A percentile compares a stretch with the other conserved stretches of the same genome.
Conservation (phyloP, 2,113 vertebrate species). For the Hassar affinis region DNA sequence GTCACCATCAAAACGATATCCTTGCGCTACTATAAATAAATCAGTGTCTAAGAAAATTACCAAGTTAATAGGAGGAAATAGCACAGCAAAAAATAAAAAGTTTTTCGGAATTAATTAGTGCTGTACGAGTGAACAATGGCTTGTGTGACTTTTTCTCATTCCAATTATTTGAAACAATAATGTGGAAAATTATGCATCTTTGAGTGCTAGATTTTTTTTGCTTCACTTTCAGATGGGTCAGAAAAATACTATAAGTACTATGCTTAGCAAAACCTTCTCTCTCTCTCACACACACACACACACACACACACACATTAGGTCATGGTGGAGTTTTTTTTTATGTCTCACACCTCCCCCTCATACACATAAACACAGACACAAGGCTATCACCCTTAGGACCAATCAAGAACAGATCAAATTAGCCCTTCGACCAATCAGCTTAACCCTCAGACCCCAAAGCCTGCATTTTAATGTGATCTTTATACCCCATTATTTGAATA, state of each 20-base stretch:
- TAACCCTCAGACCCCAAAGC: conserved; percentile 37
- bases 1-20: not conserved
- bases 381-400: conserved; percentile 33
- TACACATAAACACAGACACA: conserved; percentile 39
- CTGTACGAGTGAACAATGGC: not conserved
- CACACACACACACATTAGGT: conserved; percentile 26
- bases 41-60: not conserved
- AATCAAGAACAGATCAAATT: conserved; percentile 38
- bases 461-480: conserved; percentile 40
- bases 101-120: not conserved
- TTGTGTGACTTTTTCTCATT: not conserved
- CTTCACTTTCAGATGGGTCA: not conserved
- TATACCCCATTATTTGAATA: conserved; percentile 55
- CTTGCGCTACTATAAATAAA: not conserved
- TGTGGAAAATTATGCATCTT: not conserved
- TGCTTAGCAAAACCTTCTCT: not conserved
- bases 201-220: not conserved
- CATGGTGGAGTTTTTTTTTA: conserved; percentile 12
- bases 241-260: conserved; percentile 7
- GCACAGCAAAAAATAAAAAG: not conserved
- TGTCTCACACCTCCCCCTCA: conserved; percentile 42
- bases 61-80: not conserved
- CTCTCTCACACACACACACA: not conserved
- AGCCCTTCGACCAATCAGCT: conserved; percentile 47
- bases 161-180: not conserved